Conservation (phyloP, 2,113 vertebrate species). For the Prionailurus viverrinus region DNA sequence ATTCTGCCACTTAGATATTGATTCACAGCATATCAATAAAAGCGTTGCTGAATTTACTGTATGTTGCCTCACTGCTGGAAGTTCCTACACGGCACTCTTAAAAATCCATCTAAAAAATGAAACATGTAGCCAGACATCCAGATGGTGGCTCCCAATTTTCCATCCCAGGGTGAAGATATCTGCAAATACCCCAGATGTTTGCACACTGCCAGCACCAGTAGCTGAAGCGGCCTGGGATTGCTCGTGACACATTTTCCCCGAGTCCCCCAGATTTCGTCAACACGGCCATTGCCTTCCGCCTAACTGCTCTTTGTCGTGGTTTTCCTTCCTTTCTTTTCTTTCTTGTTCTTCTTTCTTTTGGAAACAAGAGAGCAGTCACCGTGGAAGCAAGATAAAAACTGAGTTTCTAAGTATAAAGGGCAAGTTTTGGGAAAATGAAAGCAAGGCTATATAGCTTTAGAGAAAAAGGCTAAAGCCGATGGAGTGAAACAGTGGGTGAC, state of each 20-base stretch:
- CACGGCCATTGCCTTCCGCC: neutral
- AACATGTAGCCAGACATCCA: neutral
- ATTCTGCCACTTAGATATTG: rapidly evolving
- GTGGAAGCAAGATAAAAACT: conserved; percentile 33
- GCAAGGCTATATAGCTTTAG: conserved; percentile 19
- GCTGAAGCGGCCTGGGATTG: rapidly evolving
- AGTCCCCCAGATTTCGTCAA: neutral
- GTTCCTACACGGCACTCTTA: neutral
- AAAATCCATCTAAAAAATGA: neutral
- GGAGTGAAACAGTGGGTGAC: neutral
- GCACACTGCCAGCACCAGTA: rapidly evolving
- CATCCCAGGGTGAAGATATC: neutral
- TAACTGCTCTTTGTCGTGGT: neutral
- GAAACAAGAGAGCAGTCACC: conserved; percentile 31
- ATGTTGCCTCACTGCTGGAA: neutral
- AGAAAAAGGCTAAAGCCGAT: conserved; percentile 1
- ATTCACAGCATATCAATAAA: no score
- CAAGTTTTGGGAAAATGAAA: conserved; percentile 52
- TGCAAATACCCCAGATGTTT: neutral
- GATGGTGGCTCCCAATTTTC: neutral
- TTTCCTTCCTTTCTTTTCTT: neutral
- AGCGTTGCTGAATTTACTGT: neutral
- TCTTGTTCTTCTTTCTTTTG: neutral
- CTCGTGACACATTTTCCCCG: neutral
- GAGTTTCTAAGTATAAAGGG: conserved; percentile 44